phyloP scores from a whole-genome alignment of 2,113 vertebrate species.

The Typhlomys cinereus region DNA sequence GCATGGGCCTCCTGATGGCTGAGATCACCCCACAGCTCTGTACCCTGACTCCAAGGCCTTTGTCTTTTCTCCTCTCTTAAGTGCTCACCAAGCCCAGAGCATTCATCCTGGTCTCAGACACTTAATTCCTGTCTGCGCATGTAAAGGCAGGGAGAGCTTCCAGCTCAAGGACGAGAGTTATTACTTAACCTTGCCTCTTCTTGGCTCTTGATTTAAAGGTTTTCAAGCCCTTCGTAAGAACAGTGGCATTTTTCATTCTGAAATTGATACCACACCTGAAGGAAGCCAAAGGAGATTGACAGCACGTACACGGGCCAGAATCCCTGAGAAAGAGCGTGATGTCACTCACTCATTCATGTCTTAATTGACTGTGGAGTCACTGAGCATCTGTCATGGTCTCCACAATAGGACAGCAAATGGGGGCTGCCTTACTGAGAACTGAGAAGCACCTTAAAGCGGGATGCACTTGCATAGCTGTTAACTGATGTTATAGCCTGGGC shows the following conservation, averaged over 20 bases:
- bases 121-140: conserved; percentile 63
- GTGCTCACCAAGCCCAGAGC: conserved; percentile 26
- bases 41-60: background rate
- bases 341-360: background rate
- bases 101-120: conserved; percentile 44
- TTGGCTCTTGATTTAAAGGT: conserved; percentile 64
- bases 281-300: background rate
- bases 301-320: background rate
- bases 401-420: background rate
- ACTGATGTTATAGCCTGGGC: no score
- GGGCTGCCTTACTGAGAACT: background rate
- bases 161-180: conserved; percentile 45
- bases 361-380: background rate
- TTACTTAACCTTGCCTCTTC: conserved; percentile 66
- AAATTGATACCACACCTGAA: conserved; percentile 55
- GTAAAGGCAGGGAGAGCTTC: background rate
- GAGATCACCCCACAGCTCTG: background rate
- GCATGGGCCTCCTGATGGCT: background rate
- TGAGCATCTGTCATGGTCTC: background rate
- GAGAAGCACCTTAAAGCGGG: fast-evolving
- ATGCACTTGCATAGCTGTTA: no score
- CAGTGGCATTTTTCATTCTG: conserved; percentile 60
- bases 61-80: background rate
- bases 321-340: background rate
- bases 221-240: conserved; percentile 50